A percentile compares a stretch with the other conserved stretches of the same genome.
Conservation (phyloP, 2,888 invertebrate genomes). For the Amphiduros pacificus region DNA sequence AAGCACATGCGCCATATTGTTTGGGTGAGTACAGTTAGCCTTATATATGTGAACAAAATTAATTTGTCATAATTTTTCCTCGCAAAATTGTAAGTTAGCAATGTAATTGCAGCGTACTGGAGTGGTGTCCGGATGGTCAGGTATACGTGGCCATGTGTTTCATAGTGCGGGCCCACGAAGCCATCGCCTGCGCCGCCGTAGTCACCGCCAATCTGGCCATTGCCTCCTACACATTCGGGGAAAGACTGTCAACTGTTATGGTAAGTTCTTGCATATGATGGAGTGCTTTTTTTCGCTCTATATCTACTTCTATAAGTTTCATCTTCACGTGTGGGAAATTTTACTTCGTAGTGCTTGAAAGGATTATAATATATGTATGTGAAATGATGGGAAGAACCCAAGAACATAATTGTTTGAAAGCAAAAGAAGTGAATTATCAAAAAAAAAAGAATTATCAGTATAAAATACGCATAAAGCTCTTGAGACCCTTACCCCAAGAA, state of each 20-base stretch:
- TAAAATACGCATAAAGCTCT: too few species aligned
- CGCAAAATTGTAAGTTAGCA: not conserved
- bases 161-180: slow-evolving; percentile 13
- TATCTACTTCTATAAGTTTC: too few species aligned
- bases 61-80: not conserved
- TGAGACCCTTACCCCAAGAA: too few species aligned
- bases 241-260: slow-evolving; percentile 14
- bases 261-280: slow-evolving; percentile 13
- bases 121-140: slow-evolving; percentile 17
- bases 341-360: too few species aligned
- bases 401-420: too few species aligned
- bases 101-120: slow-evolving; percentile 6
- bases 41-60: slow-evolving; percentile 1
- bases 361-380: too few species aligned
- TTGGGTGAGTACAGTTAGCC: slow-evolving; percentile 13
- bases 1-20: slow-evolving; percentile 18
- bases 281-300: too few species aligned
- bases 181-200: slow-evolving; percentile 6
- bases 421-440: too few species aligned
- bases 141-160: slow-evolving; percentile 21
- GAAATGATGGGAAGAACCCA: too few species aligned
- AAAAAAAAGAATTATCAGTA: too few species aligned
- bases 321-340: too few species aligned
- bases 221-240: slow-evolving; percentile 12
- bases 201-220: slow-evolving; percentile 13